Evolutionary conservation across 1,140 invertebrate species (phyloP).

Genomic region (Leptopilina clavipes): DNA sequence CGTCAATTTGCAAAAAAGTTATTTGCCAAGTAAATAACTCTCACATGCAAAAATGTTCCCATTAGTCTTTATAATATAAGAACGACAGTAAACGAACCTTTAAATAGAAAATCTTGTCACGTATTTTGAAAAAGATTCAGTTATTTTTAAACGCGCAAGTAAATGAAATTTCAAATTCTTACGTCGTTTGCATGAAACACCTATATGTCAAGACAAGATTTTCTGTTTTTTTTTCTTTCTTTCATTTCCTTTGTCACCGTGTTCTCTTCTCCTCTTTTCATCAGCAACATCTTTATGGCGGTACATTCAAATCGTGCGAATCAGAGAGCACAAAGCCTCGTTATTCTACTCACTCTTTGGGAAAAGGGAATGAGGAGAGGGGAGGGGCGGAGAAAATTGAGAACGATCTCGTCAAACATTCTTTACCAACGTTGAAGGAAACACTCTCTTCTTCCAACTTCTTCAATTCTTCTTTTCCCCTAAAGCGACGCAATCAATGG

Average conservation of each 20-base stretch:
- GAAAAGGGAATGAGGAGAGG: neutral
- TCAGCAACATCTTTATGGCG: conserved; percentile 10
- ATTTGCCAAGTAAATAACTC: too few species aligned
- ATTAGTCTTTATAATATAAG: too few species aligned
- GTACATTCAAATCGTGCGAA: conserved; percentile 12
- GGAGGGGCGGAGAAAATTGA: neutral
- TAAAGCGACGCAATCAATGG: conserved; percentile 1
- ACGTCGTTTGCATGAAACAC: neutral
- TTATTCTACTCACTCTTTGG: neutral
- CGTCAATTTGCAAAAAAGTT: too few species aligned
- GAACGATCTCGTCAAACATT: neutral
- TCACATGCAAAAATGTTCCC: too few species aligned
- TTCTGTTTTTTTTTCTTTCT: neutral
- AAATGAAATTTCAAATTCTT: neutral
- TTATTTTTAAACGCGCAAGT: neutral
- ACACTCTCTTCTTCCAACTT: neutral
- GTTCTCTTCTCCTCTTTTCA: neutral
- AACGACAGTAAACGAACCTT: too few species aligned
- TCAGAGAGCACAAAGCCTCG: conserved; percentile 4
- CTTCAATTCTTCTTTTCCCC: neutral
- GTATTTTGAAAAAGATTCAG: conserved; percentile 18
- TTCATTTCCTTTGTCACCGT: neutral
- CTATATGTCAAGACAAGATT: neutral
- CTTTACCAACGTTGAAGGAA: neutral
- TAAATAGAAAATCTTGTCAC: neutral